Percentiles rank a stretch among this genome's conserved stretches.
Conservation (phyloP, 2,888 invertebrate genomes). For the Altica lythri region DNA sequence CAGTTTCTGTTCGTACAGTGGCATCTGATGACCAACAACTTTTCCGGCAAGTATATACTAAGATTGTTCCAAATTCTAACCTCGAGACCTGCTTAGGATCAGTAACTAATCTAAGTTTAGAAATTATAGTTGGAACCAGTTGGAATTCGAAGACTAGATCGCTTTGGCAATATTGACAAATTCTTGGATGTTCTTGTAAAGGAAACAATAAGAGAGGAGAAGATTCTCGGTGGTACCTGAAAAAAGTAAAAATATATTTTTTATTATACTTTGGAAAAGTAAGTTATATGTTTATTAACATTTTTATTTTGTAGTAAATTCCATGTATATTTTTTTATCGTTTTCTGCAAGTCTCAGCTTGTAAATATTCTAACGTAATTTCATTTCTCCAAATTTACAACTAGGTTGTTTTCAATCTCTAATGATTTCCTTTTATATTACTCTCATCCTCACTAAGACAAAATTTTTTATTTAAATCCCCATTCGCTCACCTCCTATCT, state of each 20-base stretch:
- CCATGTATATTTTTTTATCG: no score
- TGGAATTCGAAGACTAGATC: slow-evolving; percentile 81
- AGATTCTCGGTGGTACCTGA: slow-evolving; percentile 74
- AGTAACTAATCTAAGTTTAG: slow-evolving; percentile 66
- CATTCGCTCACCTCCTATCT: no score
- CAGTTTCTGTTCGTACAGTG: slow-evolving; percentile 69
- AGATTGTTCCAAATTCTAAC: slow-evolving; percentile 85
- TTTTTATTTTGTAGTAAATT: no score
- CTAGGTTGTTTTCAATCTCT: no score
- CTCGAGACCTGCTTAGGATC: slow-evolving; percentile 59
- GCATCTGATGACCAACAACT: slow-evolving; percentile 84
- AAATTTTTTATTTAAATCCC: no score
- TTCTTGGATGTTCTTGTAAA: slow-evolving; percentile 60
- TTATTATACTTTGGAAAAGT: neutral
- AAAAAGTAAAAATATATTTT: slow-evolving; percentile 32
- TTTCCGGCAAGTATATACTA: slow-evolving; percentile 80
- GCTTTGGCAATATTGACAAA: slow-evolving; percentile 73
- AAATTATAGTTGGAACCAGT: slow-evolving; percentile 79
- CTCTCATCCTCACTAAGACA: no score
- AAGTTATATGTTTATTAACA: no score
- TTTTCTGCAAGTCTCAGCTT: no score
- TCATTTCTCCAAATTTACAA: no score
- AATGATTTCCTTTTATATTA: no score
- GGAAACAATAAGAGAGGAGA: slow-evolving; percentile 73
- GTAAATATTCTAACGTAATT: no score